A percentile compares a stretch with the other conserved stretches of the same genome.
Conservation (phyloP, 2,888 invertebrate genomes). For the Dioctria linearis region DNA sequence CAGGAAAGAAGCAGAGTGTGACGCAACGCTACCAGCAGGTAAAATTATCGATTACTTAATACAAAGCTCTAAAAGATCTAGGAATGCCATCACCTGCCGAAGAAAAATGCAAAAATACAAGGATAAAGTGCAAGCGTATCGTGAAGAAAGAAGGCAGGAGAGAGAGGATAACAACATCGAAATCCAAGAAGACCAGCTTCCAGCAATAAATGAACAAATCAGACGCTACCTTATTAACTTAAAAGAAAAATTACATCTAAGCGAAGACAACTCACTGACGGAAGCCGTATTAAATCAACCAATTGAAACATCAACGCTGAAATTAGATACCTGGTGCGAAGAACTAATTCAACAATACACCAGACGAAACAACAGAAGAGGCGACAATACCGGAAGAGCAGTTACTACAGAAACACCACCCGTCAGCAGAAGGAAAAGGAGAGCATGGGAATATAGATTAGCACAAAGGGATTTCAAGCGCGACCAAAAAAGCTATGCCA, state of each 20-base stretch:
- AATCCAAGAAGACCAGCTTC: neutral
- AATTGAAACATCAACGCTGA: neutral
- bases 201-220: neutral
- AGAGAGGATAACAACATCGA: neutral
- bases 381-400: too few species aligned
- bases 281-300: neutral
- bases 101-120: neutral
- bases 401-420: neutral
- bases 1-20: constrained; percentile 1
- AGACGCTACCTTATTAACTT: neutral
- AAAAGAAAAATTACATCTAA: neutral
- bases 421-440: neutral
- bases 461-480: neutral
- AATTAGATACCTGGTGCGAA: neutral
- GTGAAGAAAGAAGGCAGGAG: too few species aligned
- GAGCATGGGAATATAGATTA: neutral
- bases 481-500: neutral
- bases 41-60: neutral
- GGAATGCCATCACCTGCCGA: neutral
- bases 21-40: neutral
- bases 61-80: neutral
- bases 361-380: neutral
- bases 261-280: too few species aligned
- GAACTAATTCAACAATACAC: neutral
- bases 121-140: too few species aligned